Percentiles rank a stretch among this genome's conserved stretches.
Conservation (phyloP, 2,888 invertebrate genomes). For the Lycaena phlaeas region DNA sequence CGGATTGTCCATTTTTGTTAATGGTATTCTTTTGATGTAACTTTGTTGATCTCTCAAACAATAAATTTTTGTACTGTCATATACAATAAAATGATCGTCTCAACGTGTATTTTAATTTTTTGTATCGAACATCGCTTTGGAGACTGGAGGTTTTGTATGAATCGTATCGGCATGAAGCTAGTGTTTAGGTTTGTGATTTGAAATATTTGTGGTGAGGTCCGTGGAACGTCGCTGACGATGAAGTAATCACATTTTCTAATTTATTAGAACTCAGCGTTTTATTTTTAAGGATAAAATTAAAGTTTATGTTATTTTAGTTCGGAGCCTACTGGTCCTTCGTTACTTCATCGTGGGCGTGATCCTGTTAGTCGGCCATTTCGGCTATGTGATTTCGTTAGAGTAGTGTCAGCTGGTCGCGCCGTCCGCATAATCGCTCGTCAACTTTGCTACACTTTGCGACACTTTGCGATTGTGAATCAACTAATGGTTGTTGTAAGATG, state of each 20-base stretch:
- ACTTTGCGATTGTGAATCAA: background rate
- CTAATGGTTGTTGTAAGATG: background rate
- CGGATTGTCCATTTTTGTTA: constrained; percentile 1
- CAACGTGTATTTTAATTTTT: constrained; percentile 1
- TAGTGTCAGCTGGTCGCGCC: background rate
- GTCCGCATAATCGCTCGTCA: background rate
- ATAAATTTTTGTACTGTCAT: constrained; percentile 1
- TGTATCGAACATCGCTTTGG: background rate
- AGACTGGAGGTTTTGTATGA: background rate
- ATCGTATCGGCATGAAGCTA: constrained; percentile 4
- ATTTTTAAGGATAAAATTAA: too few relatives aligned
- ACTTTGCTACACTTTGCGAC: background rate
- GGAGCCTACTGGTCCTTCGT: too few relatives aligned
- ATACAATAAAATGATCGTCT: constrained; percentile 6
- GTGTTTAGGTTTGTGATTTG: constrained; percentile 7
- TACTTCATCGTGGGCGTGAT: too few relatives aligned
- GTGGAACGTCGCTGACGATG: background rate
- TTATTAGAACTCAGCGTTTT: too few relatives aligned
- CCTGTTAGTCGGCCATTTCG: background rate
- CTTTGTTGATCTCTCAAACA: constrained; percentile 6
- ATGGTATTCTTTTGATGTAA: constrained; percentile 4
- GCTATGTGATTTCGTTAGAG: background rate
- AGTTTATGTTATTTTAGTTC: too few relatives aligned
- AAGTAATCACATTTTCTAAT: background rate
- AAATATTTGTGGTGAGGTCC: background rate